These are phyloP conservation scores for Clistopyga incitator DNA, from an alignment of 2,888 invertebrate species.

Conservation along the genomic window DNA sequence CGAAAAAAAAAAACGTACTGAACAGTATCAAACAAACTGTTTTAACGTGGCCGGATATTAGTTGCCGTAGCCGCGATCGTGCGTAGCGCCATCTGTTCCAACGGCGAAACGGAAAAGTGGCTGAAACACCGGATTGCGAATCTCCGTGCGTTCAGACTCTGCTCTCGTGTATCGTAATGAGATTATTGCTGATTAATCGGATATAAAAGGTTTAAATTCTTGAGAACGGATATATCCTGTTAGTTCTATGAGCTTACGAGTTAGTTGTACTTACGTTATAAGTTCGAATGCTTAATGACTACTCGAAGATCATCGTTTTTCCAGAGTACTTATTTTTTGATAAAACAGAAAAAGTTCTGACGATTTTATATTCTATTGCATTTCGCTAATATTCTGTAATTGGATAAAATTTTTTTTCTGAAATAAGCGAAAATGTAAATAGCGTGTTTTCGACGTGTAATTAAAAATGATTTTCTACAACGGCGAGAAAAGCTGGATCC, in stretches of 20 bases:
- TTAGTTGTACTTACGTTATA: too few species aligned
- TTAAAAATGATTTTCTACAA: not conserved
- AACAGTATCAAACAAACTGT: conserved; percentile 74
- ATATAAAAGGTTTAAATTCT: not conserved
- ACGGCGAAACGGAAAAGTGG: not conserved
- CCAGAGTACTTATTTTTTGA: too few species aligned
- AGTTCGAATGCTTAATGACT: too few species aligned
- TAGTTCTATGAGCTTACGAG: too few species aligned
- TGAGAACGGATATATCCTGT: too few species aligned
- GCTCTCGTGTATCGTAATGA: not conserved
- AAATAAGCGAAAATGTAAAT: not conserved
- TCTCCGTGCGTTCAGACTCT: conserved; percentile 1
- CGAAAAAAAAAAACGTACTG: conserved; percentile 50
- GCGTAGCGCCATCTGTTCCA: conserved; percentile 62
- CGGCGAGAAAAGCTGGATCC: too few species aligned
- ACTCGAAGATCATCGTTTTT: too few species aligned
- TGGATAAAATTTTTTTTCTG: not conserved
- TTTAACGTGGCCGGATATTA: conserved; percentile 82
- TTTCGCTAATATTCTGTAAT: too few species aligned
- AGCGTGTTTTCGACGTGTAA: not conserved
- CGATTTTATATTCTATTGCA: too few species aligned
- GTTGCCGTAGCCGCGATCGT: conserved; percentile 61
- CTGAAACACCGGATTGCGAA: not conserved
- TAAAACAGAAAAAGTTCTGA: too few species aligned
- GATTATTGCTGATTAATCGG: not conserved